Evolutionary conservation across 2,888 invertebrate species (phyloP).

Genomic region (Nomada goodeniana): DNA sequence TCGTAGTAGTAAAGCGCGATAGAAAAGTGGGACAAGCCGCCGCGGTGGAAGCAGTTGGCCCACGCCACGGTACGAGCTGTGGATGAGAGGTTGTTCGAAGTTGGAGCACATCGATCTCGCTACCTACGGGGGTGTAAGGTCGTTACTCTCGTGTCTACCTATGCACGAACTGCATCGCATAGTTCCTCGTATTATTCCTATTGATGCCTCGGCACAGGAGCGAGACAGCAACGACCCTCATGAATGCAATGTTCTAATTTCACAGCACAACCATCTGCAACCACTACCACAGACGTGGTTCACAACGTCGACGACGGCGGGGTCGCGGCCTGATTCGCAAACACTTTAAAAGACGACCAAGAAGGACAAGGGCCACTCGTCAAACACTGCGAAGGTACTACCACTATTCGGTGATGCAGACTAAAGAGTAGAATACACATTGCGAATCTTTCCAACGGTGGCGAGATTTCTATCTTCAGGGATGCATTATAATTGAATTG

Average conservation of each 20-base stretch:
- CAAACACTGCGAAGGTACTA: slow-evolving; percentile 48
- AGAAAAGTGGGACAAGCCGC: slow-evolving; percentile 72
- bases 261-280: slow-evolving; percentile 45
- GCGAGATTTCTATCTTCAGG: background rate
- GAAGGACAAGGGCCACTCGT: slow-evolving; percentile 65
- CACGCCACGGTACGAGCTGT: slow-evolving; percentile 48
- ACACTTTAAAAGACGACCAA: slow-evolving; percentile 62
- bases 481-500: background rate
- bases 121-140: slow-evolving; percentile 75
- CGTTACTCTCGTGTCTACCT: slow-evolving; percentile 77
- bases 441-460: slow-evolving; percentile 26
- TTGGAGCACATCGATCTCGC: slow-evolving; percentile 78
- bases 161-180: slow-evolving; percentile 67
- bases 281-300: slow-evolving; percentile 31
- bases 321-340: slow-evolving; percentile 66
- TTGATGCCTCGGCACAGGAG: slow-evolving; percentile 64
- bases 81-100: slow-evolving; percentile 72
- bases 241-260: slow-evolving; percentile 70
- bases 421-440: slow-evolving; percentile 44
- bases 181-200: slow-evolving; percentile 75
- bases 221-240: slow-evolving; percentile 56
- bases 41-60: slow-evolving; percentile 47
- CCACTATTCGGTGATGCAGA: background rate
- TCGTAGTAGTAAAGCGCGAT: slow-evolving; percentile 54
- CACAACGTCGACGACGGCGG: slow-evolving; percentile 42